Evolutionary conservation across 2,888 invertebrate species (phyloP), one percentile per base, ranked within the genome.

Genomic region (Nyleta sp.): DNA sequence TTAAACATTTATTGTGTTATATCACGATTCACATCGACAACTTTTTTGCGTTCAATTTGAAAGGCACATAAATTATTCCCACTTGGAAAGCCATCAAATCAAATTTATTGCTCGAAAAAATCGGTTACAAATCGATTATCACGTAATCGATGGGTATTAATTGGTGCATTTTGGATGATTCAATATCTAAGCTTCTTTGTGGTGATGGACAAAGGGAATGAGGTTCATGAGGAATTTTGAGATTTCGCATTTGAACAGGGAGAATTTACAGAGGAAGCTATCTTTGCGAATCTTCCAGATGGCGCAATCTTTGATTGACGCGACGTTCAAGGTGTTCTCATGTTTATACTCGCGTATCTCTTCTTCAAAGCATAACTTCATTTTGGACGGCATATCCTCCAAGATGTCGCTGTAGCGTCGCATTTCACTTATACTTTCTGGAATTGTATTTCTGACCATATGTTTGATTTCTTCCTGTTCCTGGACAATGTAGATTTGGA

Each of bases 221-320:
- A 38, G n/a, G 38, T 38, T 38, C 10, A 38, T n/a, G 2, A 38
- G 13, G 13, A 24, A 40, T 24, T 40, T 28, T 3, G 40, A 40
- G 8, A 57, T 24, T 13, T 22, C 11, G 15, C 57, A 57, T 4
- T 57, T 57, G 35, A 24, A 24, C 6, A 35, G n/a, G 1, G 40
- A 57, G 2, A 40, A 11, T 40, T 10, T 40, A 8, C 57, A 57
- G 1, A 57, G 8, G 3, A 22, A 10, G 22, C 13, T 10, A 15
- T 57, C 13, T 15, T 40, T 40, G 13, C 57, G 57, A 8, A 22
- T 57, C 18, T 13, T 40, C 57, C 57, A 57, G 5, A 40, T 2
- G 10, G 57, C 57, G 24, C 57, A 57, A 6, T 57, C 24, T 5
- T 3, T 11, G 13, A 57, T 40, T n/a, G 22, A 7, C 10, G 38